Percentiles rank a stretch among this genome's conserved stretches.
phyloP scores from a whole-genome alignment of 2,797 vertebrate genomes.

The Catharus ustulatus region DNA sequence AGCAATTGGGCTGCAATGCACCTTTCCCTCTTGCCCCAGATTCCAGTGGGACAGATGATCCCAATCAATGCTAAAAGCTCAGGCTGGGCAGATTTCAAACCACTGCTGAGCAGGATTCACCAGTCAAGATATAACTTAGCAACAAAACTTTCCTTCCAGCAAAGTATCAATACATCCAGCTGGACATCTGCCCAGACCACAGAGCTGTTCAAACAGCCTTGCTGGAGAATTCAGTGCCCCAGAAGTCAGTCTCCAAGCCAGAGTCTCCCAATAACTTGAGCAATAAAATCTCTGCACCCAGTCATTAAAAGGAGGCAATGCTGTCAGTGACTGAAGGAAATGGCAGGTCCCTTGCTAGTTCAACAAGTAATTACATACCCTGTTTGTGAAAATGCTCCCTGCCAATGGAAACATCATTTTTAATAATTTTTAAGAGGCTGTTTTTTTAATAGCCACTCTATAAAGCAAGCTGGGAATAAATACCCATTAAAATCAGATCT shows the following conservation, averaged over 20 bases:
- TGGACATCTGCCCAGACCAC: not conserved
- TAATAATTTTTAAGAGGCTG: slow-evolving; percentile 35
- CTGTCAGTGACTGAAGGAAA: not conserved
- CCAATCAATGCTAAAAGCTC: not conserved
- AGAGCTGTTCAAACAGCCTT: not conserved
- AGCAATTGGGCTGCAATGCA: not conserved
- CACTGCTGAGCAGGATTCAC: not conserved
- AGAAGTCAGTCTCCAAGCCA: not conserved
- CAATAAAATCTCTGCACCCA: not conserved
- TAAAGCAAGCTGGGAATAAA: slow-evolving; percentile 31
- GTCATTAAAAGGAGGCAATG: not conserved
- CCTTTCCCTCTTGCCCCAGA: not conserved
- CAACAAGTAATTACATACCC: not conserved
- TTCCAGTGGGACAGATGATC: not conserved
- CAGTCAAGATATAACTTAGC: not conserved
- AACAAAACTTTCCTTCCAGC: not conserved
- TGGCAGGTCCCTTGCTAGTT: not conserved
- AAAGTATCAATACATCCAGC: not conserved
- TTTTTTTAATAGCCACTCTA: slow-evolving; percentile 21
- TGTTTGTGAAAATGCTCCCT: not conserved
- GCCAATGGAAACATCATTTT: slow-evolving; percentile 33
- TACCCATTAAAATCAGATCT: slow-evolving; percentile 1
- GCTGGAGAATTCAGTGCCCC: not conserved
- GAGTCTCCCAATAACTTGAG: not conserved
- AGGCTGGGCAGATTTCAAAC: not conserved